Percentiles rank a stretch among this genome's conserved stretches.
phyloP scores from a whole-genome alignment of 2,888 invertebrate genomes.

The Epinotia ramella region DNA sequence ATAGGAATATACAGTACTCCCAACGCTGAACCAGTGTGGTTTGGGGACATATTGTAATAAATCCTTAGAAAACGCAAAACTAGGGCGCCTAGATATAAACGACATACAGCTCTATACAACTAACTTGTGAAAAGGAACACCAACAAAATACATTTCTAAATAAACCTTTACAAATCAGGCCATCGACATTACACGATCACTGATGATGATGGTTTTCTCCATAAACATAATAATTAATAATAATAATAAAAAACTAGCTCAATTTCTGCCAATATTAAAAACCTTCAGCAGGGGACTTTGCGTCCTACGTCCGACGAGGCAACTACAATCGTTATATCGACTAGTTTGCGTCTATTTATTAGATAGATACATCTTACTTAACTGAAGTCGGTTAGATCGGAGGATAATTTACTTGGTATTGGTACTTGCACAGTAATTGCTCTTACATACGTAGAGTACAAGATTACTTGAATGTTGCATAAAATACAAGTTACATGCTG shows the following conservation, averaged over 20 bases:
- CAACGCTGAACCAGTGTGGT: too few species aligned
- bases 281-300: slow-evolving; percentile 1
- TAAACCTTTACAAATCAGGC: background rate
- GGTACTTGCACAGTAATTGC: slow-evolving; percentile 37
- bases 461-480: slow-evolving; percentile 43
- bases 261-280: background rate
- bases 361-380: slow-evolving; percentile 32
- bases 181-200: background rate
- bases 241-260: background rate
- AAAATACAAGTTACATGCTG: slow-evolving; percentile 39
- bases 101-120: background rate
- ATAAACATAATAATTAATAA: background rate
- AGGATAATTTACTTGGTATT: slow-evolving; percentile 36
- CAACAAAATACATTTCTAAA: background rate
- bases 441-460: slow-evolving; percentile 40
- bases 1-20: too few species aligned
- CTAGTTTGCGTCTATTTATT: slow-evolving; percentile 22
- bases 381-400: slow-evolving; percentile 31
- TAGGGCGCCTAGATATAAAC: background rate
- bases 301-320: slow-evolving; percentile 17
- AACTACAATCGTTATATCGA: slow-evolving; percentile 6
- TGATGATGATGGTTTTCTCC: background rate
- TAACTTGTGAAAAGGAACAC: too few species aligned
- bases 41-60: too few species aligned
- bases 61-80: background rate